phyloP scores from a whole-genome alignment of 2,888 invertebrate genomes.

The Linnaemya tessellans region DNA sequence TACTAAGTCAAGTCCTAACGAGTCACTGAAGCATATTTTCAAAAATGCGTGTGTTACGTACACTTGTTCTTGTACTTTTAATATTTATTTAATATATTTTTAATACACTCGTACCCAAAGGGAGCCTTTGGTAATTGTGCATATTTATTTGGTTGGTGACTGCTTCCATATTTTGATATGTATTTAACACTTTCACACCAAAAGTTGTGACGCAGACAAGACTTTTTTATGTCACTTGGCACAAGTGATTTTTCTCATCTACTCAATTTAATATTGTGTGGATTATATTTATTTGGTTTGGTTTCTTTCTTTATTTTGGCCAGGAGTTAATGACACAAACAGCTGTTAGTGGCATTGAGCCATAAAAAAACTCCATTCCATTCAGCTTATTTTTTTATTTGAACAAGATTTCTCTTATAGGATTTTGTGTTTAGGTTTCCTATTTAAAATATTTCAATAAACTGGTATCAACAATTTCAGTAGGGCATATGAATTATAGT shows the following conservation, averaged over 20 bases:
- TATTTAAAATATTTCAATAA: background rate
- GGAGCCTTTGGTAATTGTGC: background rate
- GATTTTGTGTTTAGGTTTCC: background rate
- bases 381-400: conserved; percentile 3
- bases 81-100: conserved; percentile 9
- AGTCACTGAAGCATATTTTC: background rate
- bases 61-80: conserved; percentile 8
- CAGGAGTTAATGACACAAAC: conserved; percentile 68
- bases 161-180: background rate
- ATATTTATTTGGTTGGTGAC: background rate
- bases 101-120: conserved; percentile 6
- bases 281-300: too few relatives aligned
- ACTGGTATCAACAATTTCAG: background rate
- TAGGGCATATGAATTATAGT: conserved; percentile 68
- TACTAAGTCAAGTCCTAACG: conserved; percentile 25
- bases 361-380: conserved; percentile 63
- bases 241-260: conserved; percentile 63
- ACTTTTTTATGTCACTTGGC: conserved; percentile 60
- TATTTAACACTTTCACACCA: conserved; percentile 19
- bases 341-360: conserved; percentile 63
- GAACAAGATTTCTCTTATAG: background rate
- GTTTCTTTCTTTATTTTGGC: background rate
- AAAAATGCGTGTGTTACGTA: conserved; percentile 6
- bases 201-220: conserved; percentile 44
- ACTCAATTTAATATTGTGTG: background rate